Conservation (phyloP, 2,888 invertebrate species). For the Drosophila robusta region DNA sequence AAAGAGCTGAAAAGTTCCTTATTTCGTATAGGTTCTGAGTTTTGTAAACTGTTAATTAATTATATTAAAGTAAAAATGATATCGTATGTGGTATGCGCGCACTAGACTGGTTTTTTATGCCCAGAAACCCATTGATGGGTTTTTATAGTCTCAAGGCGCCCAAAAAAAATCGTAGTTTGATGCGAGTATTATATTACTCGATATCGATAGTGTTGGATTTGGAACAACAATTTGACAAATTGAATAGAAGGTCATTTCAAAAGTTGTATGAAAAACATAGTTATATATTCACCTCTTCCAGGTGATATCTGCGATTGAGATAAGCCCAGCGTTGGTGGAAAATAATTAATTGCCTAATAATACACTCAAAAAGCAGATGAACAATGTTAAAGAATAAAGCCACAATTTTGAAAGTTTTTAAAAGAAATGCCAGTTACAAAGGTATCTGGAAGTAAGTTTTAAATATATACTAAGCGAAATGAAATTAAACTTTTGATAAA, state of each 20-base stretch:
- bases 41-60: conserved; percentile 63
- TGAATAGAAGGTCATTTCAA: not conserved
- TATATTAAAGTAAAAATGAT: conserved; percentile 35
- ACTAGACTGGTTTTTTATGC: conserved; percentile 17
- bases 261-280: too few species aligned
- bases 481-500: not conserved
- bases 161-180: not conserved
- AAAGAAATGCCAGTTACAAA: too few species aligned
- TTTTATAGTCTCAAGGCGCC: not conserved
- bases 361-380: not conserved
- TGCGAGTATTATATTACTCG: too few species aligned
- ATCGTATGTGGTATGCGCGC: conserved; percentile 14
- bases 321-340: too few species aligned
- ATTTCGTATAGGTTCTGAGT: conserved; percentile 55
- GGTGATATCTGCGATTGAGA: too few species aligned
- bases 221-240: not conserved
- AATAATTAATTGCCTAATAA: not conserved
- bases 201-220: not conserved
- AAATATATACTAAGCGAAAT: too few species aligned
- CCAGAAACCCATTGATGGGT: not conserved
- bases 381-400: too few species aligned
- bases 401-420: not conserved
- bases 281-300: too few species aligned
- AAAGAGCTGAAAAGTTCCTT: conserved; percentile 60
- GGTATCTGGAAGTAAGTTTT: too few species aligned